Evolutionary conservation across 2,113 vertebrate species (phyloP), one percentile per base, ranked within the genome.

Genomic region (Ctenomys sociabilis): DNA sequence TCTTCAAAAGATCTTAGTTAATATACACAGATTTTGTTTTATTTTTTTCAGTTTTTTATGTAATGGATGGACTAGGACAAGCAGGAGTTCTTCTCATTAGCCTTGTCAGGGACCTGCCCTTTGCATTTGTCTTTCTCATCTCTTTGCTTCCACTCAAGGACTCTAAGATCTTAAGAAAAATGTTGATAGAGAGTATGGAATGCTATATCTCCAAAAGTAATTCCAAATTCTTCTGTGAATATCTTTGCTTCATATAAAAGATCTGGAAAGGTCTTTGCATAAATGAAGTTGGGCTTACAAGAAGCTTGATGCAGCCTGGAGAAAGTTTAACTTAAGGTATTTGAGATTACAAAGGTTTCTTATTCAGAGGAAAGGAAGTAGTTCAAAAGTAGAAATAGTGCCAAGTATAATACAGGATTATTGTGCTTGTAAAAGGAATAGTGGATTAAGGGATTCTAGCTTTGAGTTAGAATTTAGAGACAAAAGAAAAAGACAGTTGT

Each of bases 181-280:
- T 75, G 28, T n/a, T 82, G 70, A 77, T 37, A 73, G 4, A 24
- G 4, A 70, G 1, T 83, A 13, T 85, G 57, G 35, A 92, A 10
- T 9, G 88, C 40, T 77, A 3, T n/a, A 52, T 68, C 14, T 82
- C 61, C 37, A 49, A 54, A 61, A 75, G 80, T 24, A 30, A 54
- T 52, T 77, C 21, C n/a, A 63, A 94, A 90, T 68, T 88, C 30
- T 77, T 85, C 13, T 70, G 26, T 81, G 49, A 90, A 63, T 87
- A 75, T 90, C 21, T 7, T 57, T 85, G 70, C 78, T 92, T 85
- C 26, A 81, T 54, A 19, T 75, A 17, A 80, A 40, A 32, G 57
- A 14, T 92, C 96, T 92, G 32, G 57, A 90, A 92, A 92, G 8
- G 28, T 92, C 68, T 90, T 94, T 94, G 82, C 17, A 95, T 90